Conservation (phyloP, 92 coral and sea anemone species). For the Porites rus region DNA sequence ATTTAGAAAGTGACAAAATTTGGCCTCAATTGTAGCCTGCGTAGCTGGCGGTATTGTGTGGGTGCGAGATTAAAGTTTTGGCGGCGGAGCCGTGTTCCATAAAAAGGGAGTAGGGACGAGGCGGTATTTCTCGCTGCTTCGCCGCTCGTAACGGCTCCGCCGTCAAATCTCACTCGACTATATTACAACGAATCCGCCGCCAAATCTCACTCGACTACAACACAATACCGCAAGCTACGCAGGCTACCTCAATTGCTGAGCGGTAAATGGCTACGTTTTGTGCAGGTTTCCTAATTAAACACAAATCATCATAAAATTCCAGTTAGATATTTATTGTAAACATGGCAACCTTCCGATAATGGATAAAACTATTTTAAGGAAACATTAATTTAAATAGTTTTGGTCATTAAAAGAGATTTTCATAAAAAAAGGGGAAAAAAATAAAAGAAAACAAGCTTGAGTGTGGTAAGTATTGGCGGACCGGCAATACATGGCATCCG, state of each 20-base stretch:
- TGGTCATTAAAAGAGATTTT: neutral
- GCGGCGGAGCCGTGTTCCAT: too few relatives aligned
- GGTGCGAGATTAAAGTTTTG: too few relatives aligned
- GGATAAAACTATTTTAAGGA: neutral
- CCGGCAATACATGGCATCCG: neutral
- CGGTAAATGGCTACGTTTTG: neutral
- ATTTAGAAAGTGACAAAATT: constrained; percentile 21
- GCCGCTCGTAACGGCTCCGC: too few relatives aligned
- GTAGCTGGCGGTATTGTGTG: too few relatives aligned
- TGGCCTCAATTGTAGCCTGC: too few relatives aligned
- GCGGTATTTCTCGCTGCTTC: too few relatives aligned
- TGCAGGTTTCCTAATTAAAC: neutral
- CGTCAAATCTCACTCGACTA: too few relatives aligned
- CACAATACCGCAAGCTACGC: too few relatives aligned
- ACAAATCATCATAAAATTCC: constrained; percentile 4
- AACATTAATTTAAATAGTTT: neutral
- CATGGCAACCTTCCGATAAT: neutral
- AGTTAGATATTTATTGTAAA: constrained; percentile 7
- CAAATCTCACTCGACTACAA: too few relatives aligned
- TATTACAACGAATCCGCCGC: too few relatives aligned
- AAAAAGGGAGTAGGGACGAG: too few relatives aligned
- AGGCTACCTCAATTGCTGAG: neutral
- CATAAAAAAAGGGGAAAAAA: neutral
- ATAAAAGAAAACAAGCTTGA: neutral
- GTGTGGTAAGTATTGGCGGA: neutral